Base-by-base conservation (phyloP, 2,797 vertebrate genomes). In the Cryptoprocta ferox region DNA sequence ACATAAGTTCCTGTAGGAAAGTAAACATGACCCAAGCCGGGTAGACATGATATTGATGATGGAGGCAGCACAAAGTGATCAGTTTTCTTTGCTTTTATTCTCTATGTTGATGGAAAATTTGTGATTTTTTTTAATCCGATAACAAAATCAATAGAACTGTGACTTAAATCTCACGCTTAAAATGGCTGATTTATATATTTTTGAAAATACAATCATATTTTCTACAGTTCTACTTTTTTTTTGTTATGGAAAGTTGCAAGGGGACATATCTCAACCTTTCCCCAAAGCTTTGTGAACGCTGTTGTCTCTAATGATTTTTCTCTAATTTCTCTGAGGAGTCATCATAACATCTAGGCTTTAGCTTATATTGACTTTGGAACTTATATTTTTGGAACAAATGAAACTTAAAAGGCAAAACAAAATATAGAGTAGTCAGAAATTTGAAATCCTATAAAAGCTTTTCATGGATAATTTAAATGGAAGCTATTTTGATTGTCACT, bases 381-480 rank as follows among this genome's bases (percentile, higher is more conserved):
- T 59, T 59, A 24, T 59, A 59, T 59, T 59, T 59, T 21, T 59
- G 56, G 56, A 95, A 65, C 48, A 92, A 95, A 93, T 73, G 48
- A 24, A 91, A 94, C 53, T 96, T 42, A 94, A 95, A 95, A 96
- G 59, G 73, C 71, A 96, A 94, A 97, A 76, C 53, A 75, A 93
- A 94, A 75, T 80, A 80, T 3, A 96, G 50, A 95, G n/a, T 79
- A 59, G 63, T 75, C 68, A 85, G 59, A 96, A 94, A 89, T 95
- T 53, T 91, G 73, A 94, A 91, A 91, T 93, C 68, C 79, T 96
- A 14, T 59, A 56, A 95, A 92, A 79, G 11, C 76, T 92, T 70
- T 28, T 78, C 9, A 28, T 42, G 42, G 87, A 61, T 91, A 26
- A 96, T 94, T 94, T 96, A 96, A 97, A 87, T 73, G 56, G 63